Conservation (phyloP, 92 coral and sea anemone species). For the Isaurus tuberculatus region DNA sequence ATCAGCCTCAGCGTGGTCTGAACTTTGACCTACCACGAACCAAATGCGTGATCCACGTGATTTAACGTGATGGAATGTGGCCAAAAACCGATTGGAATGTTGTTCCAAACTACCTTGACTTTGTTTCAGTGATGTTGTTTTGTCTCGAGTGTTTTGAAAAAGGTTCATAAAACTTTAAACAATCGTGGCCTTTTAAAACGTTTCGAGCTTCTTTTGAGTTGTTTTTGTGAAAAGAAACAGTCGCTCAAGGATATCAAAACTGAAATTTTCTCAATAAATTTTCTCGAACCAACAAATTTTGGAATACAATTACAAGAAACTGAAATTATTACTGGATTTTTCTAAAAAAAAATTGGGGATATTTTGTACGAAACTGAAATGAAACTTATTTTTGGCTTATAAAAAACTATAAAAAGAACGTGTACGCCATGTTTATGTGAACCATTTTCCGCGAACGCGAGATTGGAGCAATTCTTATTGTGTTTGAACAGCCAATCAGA, state of each 20-base stretch:
- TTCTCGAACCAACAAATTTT: background rate
- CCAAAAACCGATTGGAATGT: constrained; percentile 28
- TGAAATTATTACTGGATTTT: background rate
- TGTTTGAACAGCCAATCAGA: constrained; percentile 28
- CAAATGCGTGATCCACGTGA: background rate
- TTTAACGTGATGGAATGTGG: constrained; percentile 31
- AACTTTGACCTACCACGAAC: constrained; percentile 25
- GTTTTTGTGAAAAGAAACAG: background rate
- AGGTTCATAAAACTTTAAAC: background rate
- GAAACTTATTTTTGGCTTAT: background rate
- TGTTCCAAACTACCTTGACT: background rate
- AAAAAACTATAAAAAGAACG: background rate
- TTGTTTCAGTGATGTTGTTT: background rate
- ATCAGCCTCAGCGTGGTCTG: background rate
- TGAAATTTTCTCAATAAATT: background rate
- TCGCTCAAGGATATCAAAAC: background rate
- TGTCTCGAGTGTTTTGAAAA: background rate
- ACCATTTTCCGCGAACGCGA: background rate
- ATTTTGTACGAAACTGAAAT: constrained; percentile 30
- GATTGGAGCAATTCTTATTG: background rate
- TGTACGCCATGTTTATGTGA: background rate
- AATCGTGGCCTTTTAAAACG: background rate
- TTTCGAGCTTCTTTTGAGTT: background rate
- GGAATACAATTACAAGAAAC: background rate
- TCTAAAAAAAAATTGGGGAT: background rate